Evolutionary conservation across 2,888 invertebrate species (phyloP).

Genomic region (Parascotia fuliginaria): DNA sequence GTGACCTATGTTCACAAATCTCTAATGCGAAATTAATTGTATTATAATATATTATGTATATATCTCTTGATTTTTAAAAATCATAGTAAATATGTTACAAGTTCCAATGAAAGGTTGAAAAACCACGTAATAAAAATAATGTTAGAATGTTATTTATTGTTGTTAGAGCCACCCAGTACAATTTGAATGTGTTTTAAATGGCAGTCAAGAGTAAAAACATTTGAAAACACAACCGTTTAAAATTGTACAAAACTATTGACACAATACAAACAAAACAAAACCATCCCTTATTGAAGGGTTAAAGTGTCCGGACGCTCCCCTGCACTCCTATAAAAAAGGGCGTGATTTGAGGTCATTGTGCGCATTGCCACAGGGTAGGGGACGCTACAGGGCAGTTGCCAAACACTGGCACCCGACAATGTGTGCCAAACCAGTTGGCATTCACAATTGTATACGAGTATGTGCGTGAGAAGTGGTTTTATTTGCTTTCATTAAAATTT

Average conservation of each 20-base stretch:
- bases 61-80: too few relatives aligned
- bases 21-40: too few relatives aligned
- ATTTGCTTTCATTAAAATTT: constrained; percentile 10
- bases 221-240: constrained; percentile 28
- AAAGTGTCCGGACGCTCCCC: constrained; percentile 31
- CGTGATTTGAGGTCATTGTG: constrained; percentile 51
- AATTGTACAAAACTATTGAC: constrained; percentile 37
- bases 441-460: constrained; percentile 10
- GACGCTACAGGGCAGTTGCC: constrained; percentile 8
- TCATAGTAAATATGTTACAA: too few relatives aligned
- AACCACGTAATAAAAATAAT: too few relatives aligned
- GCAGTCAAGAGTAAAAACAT: constrained; percentile 18
- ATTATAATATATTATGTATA: too few relatives aligned
- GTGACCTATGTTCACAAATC: too few relatives aligned
- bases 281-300: constrained; percentile 28
- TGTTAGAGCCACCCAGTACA: constrained; percentile 8
- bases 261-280: constrained; percentile 43
- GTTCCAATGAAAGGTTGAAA: too few relatives aligned
- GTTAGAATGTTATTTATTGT: too few relatives aligned
- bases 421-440: constrained; percentile 16
- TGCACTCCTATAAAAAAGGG: constrained; percentile 32
- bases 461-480: constrained; percentile 22
- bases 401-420: constrained; percentile 24
- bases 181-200: too few relatives aligned
- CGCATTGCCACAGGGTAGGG: constrained; percentile 15